Base-by-base conservation (phyloP, 2,113 vertebrate species). In the Cheirogaleus medius region DNA sequence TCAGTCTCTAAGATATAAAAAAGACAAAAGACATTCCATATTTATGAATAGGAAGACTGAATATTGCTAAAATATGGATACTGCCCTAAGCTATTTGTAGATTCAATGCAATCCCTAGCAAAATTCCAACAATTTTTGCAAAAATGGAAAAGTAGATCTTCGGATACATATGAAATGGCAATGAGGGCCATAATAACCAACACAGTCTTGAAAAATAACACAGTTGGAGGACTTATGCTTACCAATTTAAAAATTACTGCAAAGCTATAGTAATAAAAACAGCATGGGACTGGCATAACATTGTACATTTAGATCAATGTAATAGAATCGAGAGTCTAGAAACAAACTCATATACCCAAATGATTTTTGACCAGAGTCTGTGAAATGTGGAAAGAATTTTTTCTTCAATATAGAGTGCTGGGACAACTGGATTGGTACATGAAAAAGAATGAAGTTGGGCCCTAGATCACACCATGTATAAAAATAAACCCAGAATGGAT, bases 401-500 rank as follows among this genome's bases (percentile, higher is more conserved):
- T 18, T 85, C 17, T 78, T 91, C 34, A 68, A 68, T 14, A 74
- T 10, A 32, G 74, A 49, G 2, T 64, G 2, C 44, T 58, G 47
- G 5, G 29, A 52, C 4, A 84, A n/a, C 23, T 77, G 10, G 12
- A 60, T 86, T 76, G 95, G 6, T 60, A 27, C 20, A 42, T 52
- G 23, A 8, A 76, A 44, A 86, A 83, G 37, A 58, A 32, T 85
- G 14, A 56, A 76, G 15, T 85, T 68, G 32, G 7, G 56, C 1
- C 2, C 1, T 89, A 2, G 8, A 47, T 76, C 12, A 58, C 14
- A 71, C 20, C 17, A 34, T 44, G 6, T 37, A 54, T 4, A 76
- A 84, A 93, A 29, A 25, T 64, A 56, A 95, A 63, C 34, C 84
- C 68, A 90, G 44, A 80, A 54, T 94, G 47, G 39, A 71, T 94